Conservation (phyloP, 2,888 invertebrate genomes). For the Pasiphila rectangulata region DNA sequence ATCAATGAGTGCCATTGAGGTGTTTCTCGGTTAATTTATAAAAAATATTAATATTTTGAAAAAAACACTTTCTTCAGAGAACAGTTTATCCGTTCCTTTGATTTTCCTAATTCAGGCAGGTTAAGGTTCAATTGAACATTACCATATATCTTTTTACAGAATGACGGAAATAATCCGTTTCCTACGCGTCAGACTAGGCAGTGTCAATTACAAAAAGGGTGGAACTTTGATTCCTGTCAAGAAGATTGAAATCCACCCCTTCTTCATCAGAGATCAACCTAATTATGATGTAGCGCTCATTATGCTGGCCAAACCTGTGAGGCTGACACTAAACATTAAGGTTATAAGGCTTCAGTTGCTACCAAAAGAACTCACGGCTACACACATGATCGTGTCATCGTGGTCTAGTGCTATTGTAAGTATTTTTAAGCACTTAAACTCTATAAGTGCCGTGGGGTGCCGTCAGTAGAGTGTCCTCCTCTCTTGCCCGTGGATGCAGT, state of each 20-base stretch:
- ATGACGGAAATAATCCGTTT: constrained; percentile 48
- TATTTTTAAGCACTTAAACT: too few species aligned
- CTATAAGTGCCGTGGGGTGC: too few species aligned
- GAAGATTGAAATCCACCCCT: constrained; percentile 57
- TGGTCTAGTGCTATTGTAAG: constrained; percentile 51
- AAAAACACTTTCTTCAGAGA: too few species aligned
- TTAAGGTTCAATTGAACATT: too few species aligned
- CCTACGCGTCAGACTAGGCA: constrained; percentile 59
- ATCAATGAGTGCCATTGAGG: too few species aligned
- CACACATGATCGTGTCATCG: constrained; percentile 60
- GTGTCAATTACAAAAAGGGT: constrained; percentile 61
- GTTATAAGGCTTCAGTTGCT: constrained; percentile 49
- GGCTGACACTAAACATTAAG: constrained; percentile 41
- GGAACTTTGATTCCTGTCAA: constrained; percentile 54
- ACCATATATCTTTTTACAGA: constrained; percentile 47
- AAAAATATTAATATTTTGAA: too few species aligned
- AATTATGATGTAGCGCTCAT: constrained; percentile 60
- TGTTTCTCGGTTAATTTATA: too few species aligned
- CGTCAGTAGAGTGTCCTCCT: too few species aligned
- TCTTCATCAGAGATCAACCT: constrained; percentile 56
- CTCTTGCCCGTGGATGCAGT: too few species aligned
- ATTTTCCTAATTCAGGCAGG: too few species aligned
- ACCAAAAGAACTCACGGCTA: constrained; percentile 38
- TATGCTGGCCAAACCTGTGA: constrained; percentile 44
- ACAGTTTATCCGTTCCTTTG: too few species aligned